Percentiles rank a stretch among this genome's conserved stretches.
Conservation (phyloP, 2,113 vertebrate genomes). For the Grallaria varia region DNA sequence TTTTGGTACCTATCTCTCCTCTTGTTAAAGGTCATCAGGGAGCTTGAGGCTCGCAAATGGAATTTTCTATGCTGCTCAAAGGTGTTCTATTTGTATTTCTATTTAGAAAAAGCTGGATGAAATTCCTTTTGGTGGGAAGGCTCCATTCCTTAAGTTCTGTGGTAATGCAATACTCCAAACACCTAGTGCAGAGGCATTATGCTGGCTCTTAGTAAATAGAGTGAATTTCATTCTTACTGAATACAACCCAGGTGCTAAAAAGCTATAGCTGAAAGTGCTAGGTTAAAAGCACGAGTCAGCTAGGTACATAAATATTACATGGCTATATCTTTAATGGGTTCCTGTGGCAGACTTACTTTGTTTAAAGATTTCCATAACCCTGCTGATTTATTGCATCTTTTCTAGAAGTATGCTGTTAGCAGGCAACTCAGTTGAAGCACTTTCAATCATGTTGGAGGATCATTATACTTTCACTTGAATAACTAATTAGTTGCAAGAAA, state of each 20-base stretch:
- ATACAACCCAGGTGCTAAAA: constrained; percentile 3
- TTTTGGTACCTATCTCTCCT: not conserved
- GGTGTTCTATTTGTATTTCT: not conserved
- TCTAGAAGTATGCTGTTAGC: constrained; percentile 42
- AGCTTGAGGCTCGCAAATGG: not conserved
- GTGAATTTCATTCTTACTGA: not conserved
- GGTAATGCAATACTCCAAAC: not conserved
- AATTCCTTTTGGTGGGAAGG: not conserved
- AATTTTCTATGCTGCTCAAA: not conserved
- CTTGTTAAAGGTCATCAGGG: not conserved
- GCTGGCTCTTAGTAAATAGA: not conserved
- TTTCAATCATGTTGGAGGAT: constrained; percentile 73
- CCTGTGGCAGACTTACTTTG: constrained; percentile 48
- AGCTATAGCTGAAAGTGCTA: constrained; percentile 5
- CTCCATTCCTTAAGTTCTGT: not conserved
- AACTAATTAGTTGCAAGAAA: constrained; percentile 70
- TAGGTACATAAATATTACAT: constrained; percentile 19
- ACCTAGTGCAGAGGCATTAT: not conserved
- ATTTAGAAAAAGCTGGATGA: not conserved
- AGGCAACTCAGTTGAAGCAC: constrained; percentile 77
- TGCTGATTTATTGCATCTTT: constrained; percentile 74
- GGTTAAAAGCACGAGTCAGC: constrained; percentile 30
- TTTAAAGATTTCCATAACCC: constrained; percentile 77
- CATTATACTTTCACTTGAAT: constrained; percentile 73
- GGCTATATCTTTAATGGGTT: constrained; percentile 6